Evolutionary conservation across 2,113 vertebrate species (phyloP).

Genomic region (Oreotrochilus melanogaster): DNA sequence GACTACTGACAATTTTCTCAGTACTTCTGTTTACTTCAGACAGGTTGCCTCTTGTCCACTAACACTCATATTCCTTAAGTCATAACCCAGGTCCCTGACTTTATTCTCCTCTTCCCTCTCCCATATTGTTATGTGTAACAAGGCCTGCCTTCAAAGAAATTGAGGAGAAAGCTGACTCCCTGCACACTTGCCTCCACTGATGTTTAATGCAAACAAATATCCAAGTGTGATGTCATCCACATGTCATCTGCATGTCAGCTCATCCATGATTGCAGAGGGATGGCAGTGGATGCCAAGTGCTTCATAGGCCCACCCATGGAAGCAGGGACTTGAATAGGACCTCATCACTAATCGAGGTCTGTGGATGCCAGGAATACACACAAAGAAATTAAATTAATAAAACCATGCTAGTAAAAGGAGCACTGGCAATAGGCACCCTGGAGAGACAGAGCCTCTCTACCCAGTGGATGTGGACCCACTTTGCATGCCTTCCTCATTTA

Average conservation of each 20-base stretch:
- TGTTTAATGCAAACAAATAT: not conserved
- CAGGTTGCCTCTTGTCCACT: not conserved
- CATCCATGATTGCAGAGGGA: not conserved
- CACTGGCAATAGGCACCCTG: not conserved
- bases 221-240: not conserved
- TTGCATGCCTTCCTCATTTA: not conserved
- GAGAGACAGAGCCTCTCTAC: not conserved
- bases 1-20: not conserved
- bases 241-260: not conserved
- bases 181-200: accelerated
- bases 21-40: not conserved
- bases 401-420: not conserved
- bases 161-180: not conserved
- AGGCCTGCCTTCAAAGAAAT: not conserved
- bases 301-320: not conserved
- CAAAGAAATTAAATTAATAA: not conserved
- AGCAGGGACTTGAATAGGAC: not conserved
- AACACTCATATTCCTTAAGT: accelerated
- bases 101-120: not conserved
- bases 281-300: not conserved
- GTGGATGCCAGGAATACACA: not conserved
- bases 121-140: not conserved
- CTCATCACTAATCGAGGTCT: not conserved
- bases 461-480: not conserved
- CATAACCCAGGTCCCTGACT: not conserved